Evolutionary conservation across 2,888 invertebrate genomes (phyloP).

Genomic region (Caenorhabditis sp.): DNA sequence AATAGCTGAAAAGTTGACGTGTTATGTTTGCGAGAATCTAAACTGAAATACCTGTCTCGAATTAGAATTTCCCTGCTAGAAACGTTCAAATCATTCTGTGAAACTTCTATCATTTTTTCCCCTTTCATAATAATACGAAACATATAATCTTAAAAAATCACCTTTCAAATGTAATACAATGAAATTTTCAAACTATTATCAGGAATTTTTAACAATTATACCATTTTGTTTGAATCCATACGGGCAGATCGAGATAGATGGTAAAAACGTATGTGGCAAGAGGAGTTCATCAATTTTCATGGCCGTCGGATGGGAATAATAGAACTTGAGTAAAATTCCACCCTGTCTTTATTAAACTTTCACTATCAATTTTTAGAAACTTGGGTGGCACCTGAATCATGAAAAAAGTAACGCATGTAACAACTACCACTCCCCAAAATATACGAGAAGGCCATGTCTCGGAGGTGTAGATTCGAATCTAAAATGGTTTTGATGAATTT

Average conservation of each 20-base stretch:
- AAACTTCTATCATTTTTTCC: neutral
- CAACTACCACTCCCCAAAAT: conserved; percentile 72
- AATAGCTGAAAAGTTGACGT: conserved; percentile 14
- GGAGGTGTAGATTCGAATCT: conserved; percentile 70
- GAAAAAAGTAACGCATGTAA: conserved; percentile 67
- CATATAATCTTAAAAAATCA: conserved; percentile 5
- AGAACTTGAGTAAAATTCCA: conserved; percentile 58
- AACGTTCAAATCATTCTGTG: neutral
- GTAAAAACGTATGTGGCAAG: conserved; percentile 17
- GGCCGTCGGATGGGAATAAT: conserved; percentile 59
- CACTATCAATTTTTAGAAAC: too few relatives aligned
- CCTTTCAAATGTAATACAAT: too few relatives aligned
- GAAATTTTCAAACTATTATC: too few relatives aligned
- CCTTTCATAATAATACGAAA: conserved; percentile 9
- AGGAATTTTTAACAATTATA: neutral
- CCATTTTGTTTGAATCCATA: conserved; percentile 29
- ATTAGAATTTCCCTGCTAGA: conserved; percentile 8
- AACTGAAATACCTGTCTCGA: neutral
- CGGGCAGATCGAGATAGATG: conserved; percentile 57
- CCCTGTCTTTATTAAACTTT: too few relatives aligned
- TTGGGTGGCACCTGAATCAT: conserved; percentile 68
- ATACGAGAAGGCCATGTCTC: conserved; percentile 71
- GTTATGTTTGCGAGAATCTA: neutral
- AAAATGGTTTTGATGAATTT: conserved; percentile 40
- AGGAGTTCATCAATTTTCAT: conserved; percentile 30